phyloP scores from a whole-genome alignment of 2,113 vertebrate species.

The Seriola quinqueradiata region DNA sequence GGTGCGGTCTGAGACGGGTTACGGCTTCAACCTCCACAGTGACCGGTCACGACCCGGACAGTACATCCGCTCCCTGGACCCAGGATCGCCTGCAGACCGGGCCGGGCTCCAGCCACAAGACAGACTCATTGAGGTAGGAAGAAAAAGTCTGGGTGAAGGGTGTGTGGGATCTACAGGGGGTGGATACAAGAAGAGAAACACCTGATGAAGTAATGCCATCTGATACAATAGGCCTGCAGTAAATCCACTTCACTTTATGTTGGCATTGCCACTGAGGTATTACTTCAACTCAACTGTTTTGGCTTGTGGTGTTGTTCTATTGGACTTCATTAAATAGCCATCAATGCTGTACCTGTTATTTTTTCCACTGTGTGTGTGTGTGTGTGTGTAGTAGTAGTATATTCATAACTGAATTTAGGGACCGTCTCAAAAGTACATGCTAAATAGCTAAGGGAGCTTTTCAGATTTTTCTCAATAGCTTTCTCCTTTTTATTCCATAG shows the following conservation, averaged over 20 bases:
- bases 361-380: too few species aligned
- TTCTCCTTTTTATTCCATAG: too few species aligned
- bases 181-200: background rate
- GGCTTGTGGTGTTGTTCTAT: too few species aligned
- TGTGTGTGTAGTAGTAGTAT: too few species aligned
- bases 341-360: too few species aligned
- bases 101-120: conserved; percentile 94
- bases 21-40: conserved; percentile 98
- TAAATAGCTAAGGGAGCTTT: too few species aligned
- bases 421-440: too few species aligned
- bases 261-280: background rate
- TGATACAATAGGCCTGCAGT: background rate
- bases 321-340: too few species aligned
- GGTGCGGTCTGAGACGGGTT: conserved; percentile 89
- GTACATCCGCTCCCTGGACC: conserved; percentile 95
- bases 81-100: conserved; percentile 88
- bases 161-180: background rate
- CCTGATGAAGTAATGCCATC: background rate
- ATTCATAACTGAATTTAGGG: too few species aligned
- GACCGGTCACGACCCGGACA: conserved; percentile 94
- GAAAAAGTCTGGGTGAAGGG: background rate
- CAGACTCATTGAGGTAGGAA: conserved; percentile 90
- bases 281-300: too few species aligned
- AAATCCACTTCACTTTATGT: background rate
- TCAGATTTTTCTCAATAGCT: too few species aligned